Base-by-base conservation (phyloP, 2,888 invertebrate genomes). In the Odontothrips loti region DNA sequence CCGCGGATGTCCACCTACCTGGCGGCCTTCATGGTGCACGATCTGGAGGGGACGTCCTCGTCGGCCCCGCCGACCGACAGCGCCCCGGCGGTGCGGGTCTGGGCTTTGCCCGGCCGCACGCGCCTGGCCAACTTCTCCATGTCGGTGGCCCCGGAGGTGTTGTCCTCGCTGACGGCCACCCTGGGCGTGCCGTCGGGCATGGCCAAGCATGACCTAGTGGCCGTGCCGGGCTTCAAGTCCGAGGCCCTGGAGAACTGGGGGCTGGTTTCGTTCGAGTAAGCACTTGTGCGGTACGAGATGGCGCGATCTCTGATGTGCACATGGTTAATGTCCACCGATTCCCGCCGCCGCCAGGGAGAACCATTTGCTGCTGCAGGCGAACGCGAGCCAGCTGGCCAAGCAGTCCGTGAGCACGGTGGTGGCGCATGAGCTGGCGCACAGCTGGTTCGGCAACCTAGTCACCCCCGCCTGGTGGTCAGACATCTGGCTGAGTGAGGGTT, bases 241-340 rank as follows among this genome's bases (percentile, higher is more conserved):
- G 88, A 88, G 15, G 89, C 89, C 78, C 89, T 89, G 88, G 89
- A 89, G 84, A 89, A 89, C 85, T 89, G 89, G 89, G 89, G 89
- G 0, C 84, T 89, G 80, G 87, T 89, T 47, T 86, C 87, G 15
- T 89, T 87, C 85, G 84, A 85, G 86, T 85, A 80, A 84, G 85
- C 82, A 48, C 20, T 75, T 75, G 34, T 47, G 47, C 20, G n/a
- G 75, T 23, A 34, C 23, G 27, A 47, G n/a, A 58, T 1, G 17
- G 15, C 6, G 58, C n/a, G n/a, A n/a, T n/a, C n/a, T n/a, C n/a
- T 58, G 58, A 58, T 17, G 0, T 15, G 58, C 20, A 58, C 20
- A 17, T 17, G 17, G n/a, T 17, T 17, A 58, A 20, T 79, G 29
- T 11, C 79, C 1, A 11, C 11, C 11, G n/a, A 63, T 68, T 0